Conservation (phyloP, 2,113 vertebrate species). For the Lophochroa leadbeateri region DNA sequence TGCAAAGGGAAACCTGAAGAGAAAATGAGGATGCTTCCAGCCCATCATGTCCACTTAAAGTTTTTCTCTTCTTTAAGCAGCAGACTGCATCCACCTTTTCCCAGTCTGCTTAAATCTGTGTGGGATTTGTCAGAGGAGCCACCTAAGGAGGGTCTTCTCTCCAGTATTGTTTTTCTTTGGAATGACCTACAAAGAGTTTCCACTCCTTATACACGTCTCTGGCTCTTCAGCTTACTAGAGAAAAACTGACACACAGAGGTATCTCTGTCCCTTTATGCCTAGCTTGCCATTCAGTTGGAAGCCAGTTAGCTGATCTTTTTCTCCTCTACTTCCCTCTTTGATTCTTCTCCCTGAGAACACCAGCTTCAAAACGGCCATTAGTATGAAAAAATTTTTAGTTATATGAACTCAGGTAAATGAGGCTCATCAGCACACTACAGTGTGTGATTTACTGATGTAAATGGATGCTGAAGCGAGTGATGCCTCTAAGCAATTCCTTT, state of each 20-base stretch:
- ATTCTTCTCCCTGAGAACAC: neutral
- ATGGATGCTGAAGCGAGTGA: neutral
- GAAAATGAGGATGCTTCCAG: no score
- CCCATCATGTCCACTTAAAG: neutral
- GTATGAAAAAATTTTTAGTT: neutral
- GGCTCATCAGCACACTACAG: neutral
- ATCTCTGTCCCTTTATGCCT: neutral
- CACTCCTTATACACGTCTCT: neutral
- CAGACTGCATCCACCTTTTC: neutral
- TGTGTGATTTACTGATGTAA: neutral
- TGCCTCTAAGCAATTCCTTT: neutral
- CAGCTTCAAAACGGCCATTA: neutral
- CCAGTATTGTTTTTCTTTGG: neutral
- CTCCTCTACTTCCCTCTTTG: neutral
- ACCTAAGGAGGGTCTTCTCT: neutral
- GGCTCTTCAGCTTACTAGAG: neutral
- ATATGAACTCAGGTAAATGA: neutral
- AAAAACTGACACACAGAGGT: neutral
- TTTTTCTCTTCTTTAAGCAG: neutral
- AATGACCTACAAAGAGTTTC: neutral
- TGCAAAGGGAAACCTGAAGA: no score
- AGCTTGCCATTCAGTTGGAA: neutral
- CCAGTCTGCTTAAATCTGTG: neutral
- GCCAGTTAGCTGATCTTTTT: neutral
- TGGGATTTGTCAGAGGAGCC: neutral